Percentiles rank a stretch among this genome's conserved stretches.
Evolutionary conservation across 2,113 vertebrate species (phyloP).

Genomic region (Eudorcas thomsonii): DNA sequence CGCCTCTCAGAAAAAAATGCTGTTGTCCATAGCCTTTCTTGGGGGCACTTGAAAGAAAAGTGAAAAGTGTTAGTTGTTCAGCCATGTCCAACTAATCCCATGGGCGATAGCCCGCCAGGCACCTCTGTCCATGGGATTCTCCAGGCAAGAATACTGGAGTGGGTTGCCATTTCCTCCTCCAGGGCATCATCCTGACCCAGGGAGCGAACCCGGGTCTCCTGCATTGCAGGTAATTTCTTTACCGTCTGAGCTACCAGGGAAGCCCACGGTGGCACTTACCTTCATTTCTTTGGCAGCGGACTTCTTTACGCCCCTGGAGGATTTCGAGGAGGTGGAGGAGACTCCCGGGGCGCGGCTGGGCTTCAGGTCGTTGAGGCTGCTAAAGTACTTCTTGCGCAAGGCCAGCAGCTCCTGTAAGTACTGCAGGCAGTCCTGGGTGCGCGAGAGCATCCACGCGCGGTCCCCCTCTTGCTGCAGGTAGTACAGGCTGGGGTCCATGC

Average conservation of each 20-base stretch:
- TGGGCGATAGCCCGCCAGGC: neutral
- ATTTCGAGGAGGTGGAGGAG: constrained; percentile 72
- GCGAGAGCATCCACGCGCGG: constrained; percentile 89
- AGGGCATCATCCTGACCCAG: neutral
- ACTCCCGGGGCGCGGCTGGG: constrained; percentile 62
- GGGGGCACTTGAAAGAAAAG: constrained; percentile 4
- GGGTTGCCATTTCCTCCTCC: neutral
- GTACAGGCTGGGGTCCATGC: constrained; percentile 82
- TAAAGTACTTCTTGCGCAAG: constrained; percentile 90
- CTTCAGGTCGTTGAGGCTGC: constrained; percentile 86
- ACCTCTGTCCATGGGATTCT: neutral
- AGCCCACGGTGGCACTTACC: constrained; percentile 68
- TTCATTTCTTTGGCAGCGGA: constrained; percentile 73
- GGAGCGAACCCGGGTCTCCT: neutral
- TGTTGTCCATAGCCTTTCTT: neutral
- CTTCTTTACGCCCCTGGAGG: constrained; percentile 79
- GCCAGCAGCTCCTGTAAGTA: constrained; percentile 94
- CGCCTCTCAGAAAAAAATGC: neutral
- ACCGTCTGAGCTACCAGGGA: neutral
- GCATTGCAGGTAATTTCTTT: neutral
- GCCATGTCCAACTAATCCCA: neutral
- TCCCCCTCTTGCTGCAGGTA: constrained; percentile 90
- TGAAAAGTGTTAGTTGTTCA: neutral
- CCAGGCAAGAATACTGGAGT: neutral
- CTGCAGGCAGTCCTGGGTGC: constrained; percentile 93